phyloP scores from a whole-genome alignment of 2,797 vertebrate species.

The Bryconaethiops microstoma region DNA sequence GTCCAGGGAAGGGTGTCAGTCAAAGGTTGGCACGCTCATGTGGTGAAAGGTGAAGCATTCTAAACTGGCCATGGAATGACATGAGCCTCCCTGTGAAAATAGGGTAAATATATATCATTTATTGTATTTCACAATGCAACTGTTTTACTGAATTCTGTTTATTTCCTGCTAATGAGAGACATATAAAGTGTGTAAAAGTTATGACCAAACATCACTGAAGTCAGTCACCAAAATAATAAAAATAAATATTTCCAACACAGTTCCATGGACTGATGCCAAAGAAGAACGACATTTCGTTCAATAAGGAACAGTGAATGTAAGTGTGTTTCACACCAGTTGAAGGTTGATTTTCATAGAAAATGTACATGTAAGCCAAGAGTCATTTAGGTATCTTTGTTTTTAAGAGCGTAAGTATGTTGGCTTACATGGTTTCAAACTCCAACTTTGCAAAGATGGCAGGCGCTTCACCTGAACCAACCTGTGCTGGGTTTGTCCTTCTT shows the following conservation, averaged over 20 bases:
- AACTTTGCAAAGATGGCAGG: not conserved
- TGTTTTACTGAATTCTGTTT: no score
- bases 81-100: not conserved
- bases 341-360: no score
- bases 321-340: no score
- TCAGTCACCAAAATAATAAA: no score
- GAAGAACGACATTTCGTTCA: no score
- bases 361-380: not conserved
- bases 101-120: not conserved
- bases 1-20: constrained; percentile 2
- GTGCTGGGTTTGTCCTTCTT: constrained; percentile 37
- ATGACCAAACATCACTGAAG: no score
- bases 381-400: not conserved
- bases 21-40: constrained; percentile 19
- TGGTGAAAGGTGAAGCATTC: not conserved
- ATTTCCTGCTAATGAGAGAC: no score
- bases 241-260: not conserved
- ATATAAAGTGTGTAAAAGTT: no score
- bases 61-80: not conserved
- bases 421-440: constrained; percentile 6
- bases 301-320: no score
- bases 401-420: not conserved
- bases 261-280: no score
- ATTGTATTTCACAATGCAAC: no score
- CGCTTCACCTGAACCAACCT: constrained; percentile 16